A percentile compares a stretch with the other conserved stretches of the same genome.
phyloP scores from a whole-genome alignment of 2,888 invertebrate species.

The Axea sp. region DNA sequence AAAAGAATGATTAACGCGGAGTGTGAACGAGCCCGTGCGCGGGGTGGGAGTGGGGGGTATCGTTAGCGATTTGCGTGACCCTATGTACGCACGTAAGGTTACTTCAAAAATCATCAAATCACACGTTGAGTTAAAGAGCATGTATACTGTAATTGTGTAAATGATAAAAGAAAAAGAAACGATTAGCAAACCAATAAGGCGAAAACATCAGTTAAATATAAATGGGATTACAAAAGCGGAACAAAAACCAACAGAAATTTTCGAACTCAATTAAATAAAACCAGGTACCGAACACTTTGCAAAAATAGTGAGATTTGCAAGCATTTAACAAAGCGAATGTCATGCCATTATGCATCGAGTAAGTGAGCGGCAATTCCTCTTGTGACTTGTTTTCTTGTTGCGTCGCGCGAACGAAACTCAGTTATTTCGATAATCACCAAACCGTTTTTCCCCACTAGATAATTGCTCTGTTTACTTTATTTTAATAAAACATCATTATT shows the following conservation, averaged over 20 bases:
- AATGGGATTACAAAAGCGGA: slow-evolving; percentile 20
- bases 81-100: slow-evolving; percentile 74
- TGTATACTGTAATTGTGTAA: slow-evolving; percentile 68
- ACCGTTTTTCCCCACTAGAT: slow-evolving; percentile 34
- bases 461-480: slow-evolving; percentile 56
- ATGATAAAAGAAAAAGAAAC: slow-evolving; percentile 58
- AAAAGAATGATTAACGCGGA: slow-evolving; percentile 44
- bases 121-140: slow-evolving; percentile 74
- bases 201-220: slow-evolving; percentile 31
- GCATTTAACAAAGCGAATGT: slow-evolving; percentile 73
- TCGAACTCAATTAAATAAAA: slow-evolving; percentile 2
- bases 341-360: slow-evolving; percentile 68
- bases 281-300: slow-evolving; percentile 67
- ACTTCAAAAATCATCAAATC: slow-evolving; percentile 71
- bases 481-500: slow-evolving; percentile 50
- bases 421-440: slow-evolving; percentile 20
- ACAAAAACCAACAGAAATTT: not conserved
- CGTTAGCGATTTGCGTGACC: slow-evolving; percentile 75
- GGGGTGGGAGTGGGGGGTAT: slow-evolving; percentile 64
- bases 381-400: slow-evolving; percentile 50
- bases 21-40: slow-evolving; percentile 18
- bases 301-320: slow-evolving; percentile 74
- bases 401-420: slow-evolving; percentile 34
- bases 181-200: slow-evolving; percentile 23
- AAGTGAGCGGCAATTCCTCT: slow-evolving; percentile 66